Percentiles rank a stretch among this genome's conserved stretches.
phyloP scores from a whole-genome alignment of 2,113 vertebrate species.

The Prochilodus magdalenae region DNA sequence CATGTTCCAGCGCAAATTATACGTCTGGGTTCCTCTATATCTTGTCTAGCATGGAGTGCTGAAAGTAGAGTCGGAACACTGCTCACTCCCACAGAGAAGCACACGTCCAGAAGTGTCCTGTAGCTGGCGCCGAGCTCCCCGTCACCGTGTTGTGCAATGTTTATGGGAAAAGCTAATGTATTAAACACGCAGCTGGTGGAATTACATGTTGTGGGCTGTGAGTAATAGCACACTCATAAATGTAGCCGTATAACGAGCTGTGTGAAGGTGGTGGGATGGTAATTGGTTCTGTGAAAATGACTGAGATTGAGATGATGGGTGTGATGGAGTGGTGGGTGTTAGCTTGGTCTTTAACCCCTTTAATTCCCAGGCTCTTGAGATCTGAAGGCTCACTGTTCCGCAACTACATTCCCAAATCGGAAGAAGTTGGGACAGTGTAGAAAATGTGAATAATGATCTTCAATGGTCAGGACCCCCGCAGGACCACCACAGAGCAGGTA shows the following conservation, averaged over 20 bases:
- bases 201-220: constrained; percentile 19
- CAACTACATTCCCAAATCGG: too few species aligned
- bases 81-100: not conserved
- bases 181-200: constrained; percentile 9
- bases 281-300: not conserved
- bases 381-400: too few species aligned
- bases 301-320: not conserved
- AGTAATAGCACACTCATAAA: constrained; percentile 10
- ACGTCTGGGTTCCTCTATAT: not conserved
- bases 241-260: not conserved
- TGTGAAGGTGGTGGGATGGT: not conserved
- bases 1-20: not conserved
- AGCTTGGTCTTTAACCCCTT: not conserved
- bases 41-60: constrained; percentile 17
- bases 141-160: not conserved
- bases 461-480: too few species aligned
- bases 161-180: constrained; percentile 36
- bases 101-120: not conserved
- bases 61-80: not conserved
- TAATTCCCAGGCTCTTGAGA: too few species aligned
- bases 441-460: too few species aligned
- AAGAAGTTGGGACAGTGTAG: too few species aligned
- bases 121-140: not conserved
- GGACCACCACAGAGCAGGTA: too few species aligned
- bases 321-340: not conserved